Evolutionary conservation across 2,113 vertebrate species (phyloP).

Genomic region (Notothenia rossii): DNA sequence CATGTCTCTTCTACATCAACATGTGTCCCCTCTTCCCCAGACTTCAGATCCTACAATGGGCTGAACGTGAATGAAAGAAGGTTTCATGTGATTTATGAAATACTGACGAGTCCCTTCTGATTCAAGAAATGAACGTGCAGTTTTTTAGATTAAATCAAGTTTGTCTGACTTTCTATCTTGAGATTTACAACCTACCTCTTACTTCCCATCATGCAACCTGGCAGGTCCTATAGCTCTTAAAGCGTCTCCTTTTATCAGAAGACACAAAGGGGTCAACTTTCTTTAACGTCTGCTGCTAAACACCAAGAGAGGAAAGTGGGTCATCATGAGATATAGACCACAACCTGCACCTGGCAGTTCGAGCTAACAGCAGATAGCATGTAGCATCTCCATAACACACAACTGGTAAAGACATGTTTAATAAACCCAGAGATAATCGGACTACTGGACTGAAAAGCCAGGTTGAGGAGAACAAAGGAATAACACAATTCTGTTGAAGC

Average conservation of each 20-base stretch:
- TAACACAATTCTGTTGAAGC: slow-evolving; percentile 18
- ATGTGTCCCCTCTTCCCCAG: background rate
- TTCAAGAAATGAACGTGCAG: background rate
- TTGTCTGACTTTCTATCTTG: background rate
- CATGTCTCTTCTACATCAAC: too few species aligned
- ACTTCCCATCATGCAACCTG: background rate
- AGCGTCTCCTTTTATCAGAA: background rate
- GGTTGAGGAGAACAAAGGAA: background rate
- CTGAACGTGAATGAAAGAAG: background rate
- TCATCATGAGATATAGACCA: slow-evolving; percentile 20
- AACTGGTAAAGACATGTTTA: background rate
- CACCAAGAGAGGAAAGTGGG: slow-evolving; percentile 22
- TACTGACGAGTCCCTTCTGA: background rate
- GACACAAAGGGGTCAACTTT: background rate
- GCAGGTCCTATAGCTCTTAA: background rate
- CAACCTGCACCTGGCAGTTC: slow-evolving; percentile 32
- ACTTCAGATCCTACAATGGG: slow-evolving; percentile 8
- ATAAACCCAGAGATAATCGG: slow-evolving; percentile 20
- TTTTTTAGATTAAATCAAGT: background rate
- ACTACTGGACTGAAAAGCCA: background rate
- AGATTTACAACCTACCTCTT: too few species aligned
- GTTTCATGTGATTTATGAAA: background rate
- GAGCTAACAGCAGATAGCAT: slow-evolving; percentile 41
- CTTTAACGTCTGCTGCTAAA: background rate
- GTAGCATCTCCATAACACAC: background rate